phyloP scores from a whole-genome alignment of 2,888 invertebrate genomes.

The Thymelicus lineola region DNA sequence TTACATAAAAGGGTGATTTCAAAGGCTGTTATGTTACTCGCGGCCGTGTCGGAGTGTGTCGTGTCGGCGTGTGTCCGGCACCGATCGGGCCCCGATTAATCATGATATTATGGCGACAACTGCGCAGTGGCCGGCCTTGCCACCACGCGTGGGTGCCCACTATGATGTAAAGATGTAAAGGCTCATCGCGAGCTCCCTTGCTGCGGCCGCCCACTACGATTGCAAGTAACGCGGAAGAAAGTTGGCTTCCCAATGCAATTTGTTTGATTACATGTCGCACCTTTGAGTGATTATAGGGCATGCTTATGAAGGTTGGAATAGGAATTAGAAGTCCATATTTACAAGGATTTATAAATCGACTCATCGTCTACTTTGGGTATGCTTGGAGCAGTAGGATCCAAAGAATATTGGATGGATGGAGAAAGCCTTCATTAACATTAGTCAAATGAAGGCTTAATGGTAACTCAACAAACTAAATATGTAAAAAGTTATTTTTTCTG shows the following conservation, averaged over 20 bases:
- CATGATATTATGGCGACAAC: conserved; percentile 66
- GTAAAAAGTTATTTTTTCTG: too few species aligned
- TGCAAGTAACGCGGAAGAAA: conserved; percentile 48
- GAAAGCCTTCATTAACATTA: too few species aligned
- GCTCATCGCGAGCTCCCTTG: conserved; percentile 60
- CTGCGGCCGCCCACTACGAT: conserved; percentile 45
- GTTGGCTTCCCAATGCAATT: conserved; percentile 16
- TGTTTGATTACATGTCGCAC: conserved; percentile 3
- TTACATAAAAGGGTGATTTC: conserved; percentile 19
- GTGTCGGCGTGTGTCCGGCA: conserved; percentile 73
- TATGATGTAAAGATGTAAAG: conserved; percentile 53
- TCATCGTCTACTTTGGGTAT: too few species aligned
- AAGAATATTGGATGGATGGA: too few species aligned
- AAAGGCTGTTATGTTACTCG: conserved; percentile 46
- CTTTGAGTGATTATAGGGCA: background rate
- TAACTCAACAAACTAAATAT: too few species aligned
- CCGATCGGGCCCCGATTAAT: conserved; percentile 76
- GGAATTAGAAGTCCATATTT: background rate
- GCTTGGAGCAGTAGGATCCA: too few species aligned
- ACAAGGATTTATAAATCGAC: background rate
- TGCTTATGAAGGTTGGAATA: background rate
- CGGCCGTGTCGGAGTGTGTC: conserved; percentile 69
- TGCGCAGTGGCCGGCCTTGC: conserved; percentile 80
- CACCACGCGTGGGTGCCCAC: conserved; percentile 72
- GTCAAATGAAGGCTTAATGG: too few species aligned